A percentile compares a stretch with the other conserved stretches of the same genome.
Conservation (phyloP, 2,888 invertebrate species). For the Torymus auratus region DNA sequence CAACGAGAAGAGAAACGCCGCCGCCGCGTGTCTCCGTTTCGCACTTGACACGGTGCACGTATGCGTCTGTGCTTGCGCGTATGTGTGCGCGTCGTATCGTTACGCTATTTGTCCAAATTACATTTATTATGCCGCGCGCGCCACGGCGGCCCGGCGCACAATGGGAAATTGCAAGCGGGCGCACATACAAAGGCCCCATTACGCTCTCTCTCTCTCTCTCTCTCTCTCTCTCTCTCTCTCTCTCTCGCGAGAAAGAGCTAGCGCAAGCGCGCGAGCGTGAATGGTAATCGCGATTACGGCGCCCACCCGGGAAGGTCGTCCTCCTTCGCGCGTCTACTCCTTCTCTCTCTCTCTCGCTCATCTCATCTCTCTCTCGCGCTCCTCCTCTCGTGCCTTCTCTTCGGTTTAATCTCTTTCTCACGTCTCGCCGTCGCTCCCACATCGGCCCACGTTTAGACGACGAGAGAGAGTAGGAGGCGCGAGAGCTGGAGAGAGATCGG, state of each 20-base stretch:
- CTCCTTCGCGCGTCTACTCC: background rate
- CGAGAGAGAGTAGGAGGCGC: background rate
- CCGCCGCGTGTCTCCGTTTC: conserved; percentile 3
- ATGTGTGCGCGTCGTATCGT: background rate
- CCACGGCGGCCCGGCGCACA: conserved; percentile 45
- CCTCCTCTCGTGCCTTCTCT: no score
- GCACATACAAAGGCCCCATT: background rate
- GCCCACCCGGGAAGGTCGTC: conserved; percentile 31
- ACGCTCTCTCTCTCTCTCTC: background rate
- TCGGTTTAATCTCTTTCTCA: no score
- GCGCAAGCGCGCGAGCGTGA: background rate
- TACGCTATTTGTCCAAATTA: conserved; percentile 41
- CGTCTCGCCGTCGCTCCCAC: background rate
- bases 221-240: background rate
- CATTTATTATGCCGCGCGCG: conserved; percentile 41
- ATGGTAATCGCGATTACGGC: conserved; percentile 6
- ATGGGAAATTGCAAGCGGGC: conserved; percentile 41
- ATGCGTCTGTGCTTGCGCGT: background rate
- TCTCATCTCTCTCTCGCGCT: no score
- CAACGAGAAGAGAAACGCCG: background rate
- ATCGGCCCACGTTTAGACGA: conserved; percentile 4
- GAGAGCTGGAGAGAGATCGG: conserved; percentile 10
- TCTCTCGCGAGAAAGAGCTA: background rate
- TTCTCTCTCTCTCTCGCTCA: background rate
- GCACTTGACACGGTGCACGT: background rate